These are phyloP conservation scores for Corythucha ciliata DNA, from an alignment of 2,888 invertebrate genomes.

Conservation along the genomic window DNA sequence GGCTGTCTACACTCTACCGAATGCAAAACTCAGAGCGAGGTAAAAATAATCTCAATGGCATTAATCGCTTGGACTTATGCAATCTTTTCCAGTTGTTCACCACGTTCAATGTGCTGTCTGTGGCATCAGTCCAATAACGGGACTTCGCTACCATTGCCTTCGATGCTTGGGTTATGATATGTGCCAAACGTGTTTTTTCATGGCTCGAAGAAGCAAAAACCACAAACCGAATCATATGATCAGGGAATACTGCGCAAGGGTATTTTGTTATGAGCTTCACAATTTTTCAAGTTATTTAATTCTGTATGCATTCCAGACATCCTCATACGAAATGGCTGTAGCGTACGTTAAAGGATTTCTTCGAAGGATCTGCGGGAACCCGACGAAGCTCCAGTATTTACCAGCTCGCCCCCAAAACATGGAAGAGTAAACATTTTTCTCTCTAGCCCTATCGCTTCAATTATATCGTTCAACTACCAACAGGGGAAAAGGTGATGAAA, in stretches of 20 bases:
- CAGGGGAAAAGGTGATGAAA: too few relatives aligned
- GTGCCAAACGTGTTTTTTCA: conserved; percentile 60
- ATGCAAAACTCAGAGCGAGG: conserved; percentile 52
- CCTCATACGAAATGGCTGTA: conserved; percentile 43
- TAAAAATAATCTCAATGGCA: conserved; percentile 36
- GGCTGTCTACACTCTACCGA: conserved; percentile 56
- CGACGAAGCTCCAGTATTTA: conserved; percentile 46
- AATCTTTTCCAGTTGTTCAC: conserved; percentile 45
- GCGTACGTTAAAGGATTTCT: conserved; percentile 45
- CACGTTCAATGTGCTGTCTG: conserved; percentile 53
- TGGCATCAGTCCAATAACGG: conserved; percentile 49
- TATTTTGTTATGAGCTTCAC: not conserved
- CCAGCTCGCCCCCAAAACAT: too few relatives aligned
- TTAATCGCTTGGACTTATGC: not conserved
- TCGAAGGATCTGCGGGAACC: conserved; percentile 43
- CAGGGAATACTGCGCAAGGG: conserved; percentile 38
- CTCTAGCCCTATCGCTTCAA: too few relatives aligned
- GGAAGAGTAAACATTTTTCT: too few relatives aligned
- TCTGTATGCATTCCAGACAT: conserved; percentile 40
- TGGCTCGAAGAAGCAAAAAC: conserved; percentile 49
- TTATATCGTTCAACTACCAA: too few relatives aligned
- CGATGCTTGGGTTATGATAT: conserved; percentile 56
- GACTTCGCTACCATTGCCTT: conserved; percentile 54
- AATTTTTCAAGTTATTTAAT: conserved; percentile 1
- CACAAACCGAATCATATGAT: conserved; percentile 56